Evolutionary conservation across 2,888 invertebrate genomes (phyloP).

Genomic region (Acanthopleura granulata): DNA sequence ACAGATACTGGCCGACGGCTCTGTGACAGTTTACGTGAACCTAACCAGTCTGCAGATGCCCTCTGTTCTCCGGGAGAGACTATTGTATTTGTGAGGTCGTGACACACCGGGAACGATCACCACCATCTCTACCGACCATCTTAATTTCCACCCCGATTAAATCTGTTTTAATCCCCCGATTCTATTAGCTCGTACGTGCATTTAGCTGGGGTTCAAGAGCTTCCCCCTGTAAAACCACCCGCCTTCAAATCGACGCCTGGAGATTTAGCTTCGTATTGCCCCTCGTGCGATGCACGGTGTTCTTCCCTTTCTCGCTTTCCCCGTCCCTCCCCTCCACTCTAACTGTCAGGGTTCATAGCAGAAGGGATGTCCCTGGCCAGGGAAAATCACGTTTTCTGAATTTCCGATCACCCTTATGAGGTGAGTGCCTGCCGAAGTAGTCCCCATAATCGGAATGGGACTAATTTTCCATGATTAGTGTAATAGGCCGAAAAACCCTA

Average conservation of each 20-base stretch:
- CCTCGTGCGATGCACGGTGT: neutral
- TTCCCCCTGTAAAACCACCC: neutral
- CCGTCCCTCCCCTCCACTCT: neutral
- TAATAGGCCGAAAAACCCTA: slow-evolving; percentile 9
- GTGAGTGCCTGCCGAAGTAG: slow-evolving; percentile 9
- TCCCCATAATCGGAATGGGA: neutral
- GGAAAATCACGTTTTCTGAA: slow-evolving; percentile 14
- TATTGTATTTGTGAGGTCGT: slow-evolving; percentile 7
- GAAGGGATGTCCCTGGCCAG: neutral
- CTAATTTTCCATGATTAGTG: slow-evolving; percentile 15
- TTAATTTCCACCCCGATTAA: slow-evolving; percentile 14
- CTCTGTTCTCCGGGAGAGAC: neutral
- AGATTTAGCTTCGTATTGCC: neutral
- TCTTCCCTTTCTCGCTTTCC: neutral
- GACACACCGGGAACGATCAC: neutral
- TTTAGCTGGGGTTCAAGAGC: neutral
- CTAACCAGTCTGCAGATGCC: too few relatives aligned
- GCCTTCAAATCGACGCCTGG: too few relatives aligned
- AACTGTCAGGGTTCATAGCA: neutral
- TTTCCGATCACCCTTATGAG: slow-evolving; percentile 12
- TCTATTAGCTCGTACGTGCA: slow-evolving; percentile 15
- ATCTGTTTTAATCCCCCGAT: slow-evolving; percentile 14
- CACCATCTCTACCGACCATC: neutral
- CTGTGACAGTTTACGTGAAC: too few relatives aligned
- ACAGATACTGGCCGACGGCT: too few relatives aligned